Evolutionary conservation across 2,888 invertebrate species (phyloP).

Genomic region (Dryocosmus kuriphilus): DNA sequence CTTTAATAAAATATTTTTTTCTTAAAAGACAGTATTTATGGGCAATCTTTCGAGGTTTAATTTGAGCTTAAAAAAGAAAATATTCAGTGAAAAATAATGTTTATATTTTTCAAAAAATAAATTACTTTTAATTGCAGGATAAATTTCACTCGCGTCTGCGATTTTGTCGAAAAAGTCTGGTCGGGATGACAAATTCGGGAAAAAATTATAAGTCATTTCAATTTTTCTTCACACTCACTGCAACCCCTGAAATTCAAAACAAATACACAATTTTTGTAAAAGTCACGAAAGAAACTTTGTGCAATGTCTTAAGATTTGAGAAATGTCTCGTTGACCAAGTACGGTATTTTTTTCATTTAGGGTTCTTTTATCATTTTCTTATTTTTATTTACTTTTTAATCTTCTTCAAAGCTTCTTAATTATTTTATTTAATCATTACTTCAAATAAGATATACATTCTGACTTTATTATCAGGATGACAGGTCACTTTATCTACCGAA

Average conservation of each 20-base stretch:
- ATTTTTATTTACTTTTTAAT: background rate
- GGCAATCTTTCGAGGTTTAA: constrained; percentile 93
- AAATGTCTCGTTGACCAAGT: constrained; percentile 89
- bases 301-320: constrained; percentile 95
- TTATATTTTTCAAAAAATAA: constrained; percentile 44
- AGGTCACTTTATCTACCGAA: constrained; percentile 93
- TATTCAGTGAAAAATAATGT: constrained; percentile 26
- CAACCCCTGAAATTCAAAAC: constrained; percentile 95
- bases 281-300: constrained; percentile 95
- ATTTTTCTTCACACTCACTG: constrained; percentile 96
- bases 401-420: background rate
- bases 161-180: constrained; percentile 91
- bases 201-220: constrained; percentile 97
- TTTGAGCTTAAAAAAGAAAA: background rate
- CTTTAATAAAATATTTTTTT: background rate
- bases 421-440: constrained; percentile 19
- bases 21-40: constrained; percentile 93
- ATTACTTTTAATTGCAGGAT: constrained; percentile 79
- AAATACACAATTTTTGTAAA: constrained; percentile 99
- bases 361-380: constrained; percentile 22
- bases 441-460: too few species aligned
- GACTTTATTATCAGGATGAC: constrained; percentile 82
- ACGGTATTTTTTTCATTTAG: too few species aligned
- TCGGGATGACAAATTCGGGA: constrained; percentile 97
- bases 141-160: constrained; percentile 97